Conservation (phyloP, 2,888 invertebrate genomes). For the Aproaerema taeniolella region DNA sequence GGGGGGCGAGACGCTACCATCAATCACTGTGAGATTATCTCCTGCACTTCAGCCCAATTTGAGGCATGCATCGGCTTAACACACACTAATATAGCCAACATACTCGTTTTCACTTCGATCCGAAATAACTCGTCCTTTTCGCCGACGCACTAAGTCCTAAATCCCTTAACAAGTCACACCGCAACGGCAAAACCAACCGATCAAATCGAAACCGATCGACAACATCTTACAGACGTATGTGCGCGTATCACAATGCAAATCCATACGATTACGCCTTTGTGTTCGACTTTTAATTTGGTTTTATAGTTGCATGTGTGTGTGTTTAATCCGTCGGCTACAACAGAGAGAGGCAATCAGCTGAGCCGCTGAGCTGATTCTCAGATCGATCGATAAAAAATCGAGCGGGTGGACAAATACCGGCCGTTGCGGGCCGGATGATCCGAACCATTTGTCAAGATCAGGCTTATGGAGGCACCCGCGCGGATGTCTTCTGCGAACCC, state of each 20-base stretch:
- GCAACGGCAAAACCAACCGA: slow-evolving; percentile 7
- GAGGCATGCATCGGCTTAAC: slow-evolving; percentile 68
- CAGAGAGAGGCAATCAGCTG: slow-evolving; percentile 72
- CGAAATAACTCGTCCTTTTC: slow-evolving; percentile 19
- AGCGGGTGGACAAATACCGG: slow-evolving; percentile 58
- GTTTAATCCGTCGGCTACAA: slow-evolving; percentile 69
- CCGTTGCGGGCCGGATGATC: slow-evolving; percentile 60
- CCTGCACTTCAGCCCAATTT: slow-evolving; percentile 77
- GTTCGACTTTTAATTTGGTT: slow-evolving; percentile 48
- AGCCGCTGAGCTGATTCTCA: slow-evolving; percentile 39
- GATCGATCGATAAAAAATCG: slow-evolving; percentile 74
- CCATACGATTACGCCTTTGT: slow-evolving; percentile 56
- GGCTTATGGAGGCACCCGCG: slow-evolving; percentile 35
- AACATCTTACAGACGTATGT: slow-evolving; percentile 22
- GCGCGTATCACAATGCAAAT: slow-evolving; percentile 55
- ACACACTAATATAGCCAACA: slow-evolving; percentile 38
- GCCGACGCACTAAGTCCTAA: slow-evolving; percentile 22
- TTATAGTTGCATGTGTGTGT: slow-evolving; percentile 27
- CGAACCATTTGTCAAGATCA: slow-evolving; percentile 74
- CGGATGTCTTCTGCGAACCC: slow-evolving; percentile 21
- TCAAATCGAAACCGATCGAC: slow-evolving; percentile 10
- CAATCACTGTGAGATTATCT: slow-evolving; percentile 82
- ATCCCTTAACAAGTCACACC: slow-evolving; percentile 16
- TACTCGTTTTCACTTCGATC: neutral
- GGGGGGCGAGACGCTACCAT: slow-evolving; percentile 55